Evolutionary conservation across 1,140 invertebrate species (phyloP), one percentile per base, ranked within the genome.

Genomic region (Eupeodes corollae): DNA sequence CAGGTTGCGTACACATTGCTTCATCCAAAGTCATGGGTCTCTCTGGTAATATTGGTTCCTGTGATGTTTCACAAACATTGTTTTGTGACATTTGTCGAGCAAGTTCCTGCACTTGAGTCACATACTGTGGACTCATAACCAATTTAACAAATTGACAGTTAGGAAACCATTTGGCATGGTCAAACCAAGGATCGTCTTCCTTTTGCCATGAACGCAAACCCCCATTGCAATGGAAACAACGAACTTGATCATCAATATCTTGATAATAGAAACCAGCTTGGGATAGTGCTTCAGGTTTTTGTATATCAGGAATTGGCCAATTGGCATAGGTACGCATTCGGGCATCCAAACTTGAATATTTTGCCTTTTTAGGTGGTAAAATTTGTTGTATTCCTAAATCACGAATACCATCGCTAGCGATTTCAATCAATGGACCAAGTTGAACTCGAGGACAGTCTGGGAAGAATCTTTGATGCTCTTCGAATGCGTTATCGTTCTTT

Each of bases 181-280:
- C 91, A 38, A 77, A 72, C 90, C 89, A 93, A 11, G 88, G 86
- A 61, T 88, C 80, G 66, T 95, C 91, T 14, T 77, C 76, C 33
- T 76, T 72, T 66, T 88, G 82, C 91, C 91, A 97, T 58, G 84
- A 82, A 50, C 82, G 75, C 18, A 95, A 70, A 0, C 87, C 88
- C 19, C 88, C 87, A 62, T 88, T 84, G 70, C 92, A 97, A 69
- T 91, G 84, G 70, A 92, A 94, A 73, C 92, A 97, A 42, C 86
- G 77, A 6, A 93, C 89, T 72, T 85, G 76, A 69, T 68, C 66
- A 13, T 56, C 63, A 2, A 65, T 63, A 75, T 82, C 79, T 55
- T 75, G 71, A 68, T 86, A 88, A 67, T 80, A 89, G 59, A 90
- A 87, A 31, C 87, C 87, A 50, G 86, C 83, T 48, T 75, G 73